Conservation (phyloP, 2,113 vertebrate species). For the Falcunculus frontatus region DNA sequence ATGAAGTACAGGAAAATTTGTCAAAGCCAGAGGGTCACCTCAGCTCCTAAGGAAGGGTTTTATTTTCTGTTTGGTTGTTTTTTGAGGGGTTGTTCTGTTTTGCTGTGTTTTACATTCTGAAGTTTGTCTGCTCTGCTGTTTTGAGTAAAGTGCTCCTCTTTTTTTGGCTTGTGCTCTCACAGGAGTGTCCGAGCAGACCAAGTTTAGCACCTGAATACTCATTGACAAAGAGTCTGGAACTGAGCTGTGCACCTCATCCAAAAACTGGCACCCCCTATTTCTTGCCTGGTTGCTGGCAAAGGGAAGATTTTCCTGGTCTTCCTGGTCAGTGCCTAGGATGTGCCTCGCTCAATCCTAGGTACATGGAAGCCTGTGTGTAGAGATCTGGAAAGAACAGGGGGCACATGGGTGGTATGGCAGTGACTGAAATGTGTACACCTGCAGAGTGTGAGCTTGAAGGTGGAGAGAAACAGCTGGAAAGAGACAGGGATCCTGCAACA, state of each 20-base stretch:
- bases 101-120: neutral
- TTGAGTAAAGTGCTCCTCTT: neutral
- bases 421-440: fast-evolving
- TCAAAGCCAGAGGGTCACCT: neutral
- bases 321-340: neutral
- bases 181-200: neutral
- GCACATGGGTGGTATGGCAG: fast-evolving
- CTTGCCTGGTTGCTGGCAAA: neutral
- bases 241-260: neutral
- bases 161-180: neutral
- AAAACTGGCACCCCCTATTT: neutral
- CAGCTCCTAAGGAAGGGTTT: neutral
- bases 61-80: neutral
- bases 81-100: neutral
- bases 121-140: neutral
- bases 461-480: neutral
- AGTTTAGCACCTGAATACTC: neutral
- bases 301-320: neutral
- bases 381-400: neutral
- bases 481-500: neutral
- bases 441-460: neutral
- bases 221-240: neutral
- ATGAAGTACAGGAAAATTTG: neutral
- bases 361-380: fast-evolving
- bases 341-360: neutral